A percentile compares a stretch with the other conserved stretches of the same genome.
Evolutionary conservation across 2,888 invertebrate genomes (phyloP).

Genomic region (Phaonia tiefii): DNA sequence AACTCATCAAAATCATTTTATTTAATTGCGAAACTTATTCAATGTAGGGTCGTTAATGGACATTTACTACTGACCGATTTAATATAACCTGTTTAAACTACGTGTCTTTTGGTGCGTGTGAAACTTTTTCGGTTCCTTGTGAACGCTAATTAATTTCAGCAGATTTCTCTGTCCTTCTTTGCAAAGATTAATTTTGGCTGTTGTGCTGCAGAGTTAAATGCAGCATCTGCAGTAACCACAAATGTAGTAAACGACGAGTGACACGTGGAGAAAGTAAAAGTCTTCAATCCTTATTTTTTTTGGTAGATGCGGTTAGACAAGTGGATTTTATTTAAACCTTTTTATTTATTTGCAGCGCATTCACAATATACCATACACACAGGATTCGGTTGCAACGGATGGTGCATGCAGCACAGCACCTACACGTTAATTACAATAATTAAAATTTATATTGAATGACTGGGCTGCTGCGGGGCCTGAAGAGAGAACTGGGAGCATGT

Average conservation of each 20-base stretch:
- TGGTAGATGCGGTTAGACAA: slow-evolving; percentile 57
- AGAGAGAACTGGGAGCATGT: background rate
- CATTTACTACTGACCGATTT: background rate
- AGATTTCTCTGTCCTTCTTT: slow-evolving; percentile 17
- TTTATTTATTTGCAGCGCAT: background rate
- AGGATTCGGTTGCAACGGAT: background rate
- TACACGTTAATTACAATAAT: slow-evolving; percentile 64
- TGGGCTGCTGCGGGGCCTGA: slow-evolving; percentile 40
- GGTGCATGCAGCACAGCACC: slow-evolving; percentile 14
- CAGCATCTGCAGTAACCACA: slow-evolving; percentile 57
- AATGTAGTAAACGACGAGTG: slow-evolving; percentile 57
- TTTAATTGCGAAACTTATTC: background rate
- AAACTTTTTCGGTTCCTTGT: background rate
- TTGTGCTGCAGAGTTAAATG: slow-evolving; percentile 38
- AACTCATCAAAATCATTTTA: too few species aligned
- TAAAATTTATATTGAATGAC: slow-evolving; percentile 58
- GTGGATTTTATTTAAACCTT: slow-evolving; percentile 19
- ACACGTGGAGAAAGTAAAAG: slow-evolving; percentile 61
- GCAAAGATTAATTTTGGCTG: slow-evolving; percentile 29
- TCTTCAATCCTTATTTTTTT: slow-evolving; percentile 32
- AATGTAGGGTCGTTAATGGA: background rate
- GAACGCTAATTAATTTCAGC: slow-evolving; percentile 7
- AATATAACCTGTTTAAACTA: background rate
- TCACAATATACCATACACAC: slow-evolving; percentile 5
- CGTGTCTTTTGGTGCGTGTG: slow-evolving; percentile 18